These are phyloP conservation scores for Petaurus breviceps DNA, from an alignment of 2,113 vertebrate species.

Conservation along the genomic window DNA sequence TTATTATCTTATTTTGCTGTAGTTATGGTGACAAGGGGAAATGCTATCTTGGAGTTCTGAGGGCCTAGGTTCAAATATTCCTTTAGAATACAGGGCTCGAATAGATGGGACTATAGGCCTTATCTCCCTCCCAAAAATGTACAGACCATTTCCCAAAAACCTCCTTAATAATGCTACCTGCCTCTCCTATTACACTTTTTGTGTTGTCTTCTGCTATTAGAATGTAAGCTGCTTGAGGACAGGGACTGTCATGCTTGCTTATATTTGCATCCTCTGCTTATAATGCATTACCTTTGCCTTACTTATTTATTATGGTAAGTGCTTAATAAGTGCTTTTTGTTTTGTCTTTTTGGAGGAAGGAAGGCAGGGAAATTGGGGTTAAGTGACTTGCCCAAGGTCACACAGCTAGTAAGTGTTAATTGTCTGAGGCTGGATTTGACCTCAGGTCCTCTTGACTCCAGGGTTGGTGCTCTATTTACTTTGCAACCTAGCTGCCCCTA, in stretches of 20 bases:
- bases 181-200: not conserved
- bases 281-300: not conserved
- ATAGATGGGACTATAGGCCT: not conserved
- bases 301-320: not conserved
- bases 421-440: too few species aligned
- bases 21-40: not conserved
- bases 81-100: not conserved
- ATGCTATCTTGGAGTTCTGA: not conserved
- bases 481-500: too few species aligned
- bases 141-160: not conserved
- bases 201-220: not conserved
- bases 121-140: not conserved
- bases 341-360: too few species aligned
- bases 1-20: not conserved
- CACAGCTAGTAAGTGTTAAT: too few species aligned
- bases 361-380: too few species aligned
- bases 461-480: too few species aligned
- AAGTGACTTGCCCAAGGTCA: too few species aligned
- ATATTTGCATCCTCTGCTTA: not conserved
- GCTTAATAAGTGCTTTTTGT: not conserved
- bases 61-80: not conserved
- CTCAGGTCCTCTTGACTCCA: too few species aligned
- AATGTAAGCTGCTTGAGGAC: not conserved
- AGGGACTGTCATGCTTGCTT: not conserved
- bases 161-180: not conserved